Base-by-base conservation (phyloP, 2,888 invertebrate genomes). In the Cheilosia variabilis region DNA sequence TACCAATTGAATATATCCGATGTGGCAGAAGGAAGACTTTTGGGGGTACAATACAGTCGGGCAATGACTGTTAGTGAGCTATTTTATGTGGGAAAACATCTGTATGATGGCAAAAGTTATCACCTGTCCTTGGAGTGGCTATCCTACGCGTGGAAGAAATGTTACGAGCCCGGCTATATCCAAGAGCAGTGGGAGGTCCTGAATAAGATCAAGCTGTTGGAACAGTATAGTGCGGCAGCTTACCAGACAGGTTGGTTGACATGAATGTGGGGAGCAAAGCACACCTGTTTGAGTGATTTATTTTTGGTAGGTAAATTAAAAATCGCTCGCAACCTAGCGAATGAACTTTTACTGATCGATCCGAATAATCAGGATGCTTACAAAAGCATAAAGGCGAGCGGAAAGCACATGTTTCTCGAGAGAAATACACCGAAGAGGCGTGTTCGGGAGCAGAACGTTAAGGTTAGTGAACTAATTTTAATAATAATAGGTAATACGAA, bases 81-180 rank as follows among this genome's bases (percentile, higher is more conserved):
- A 90, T 98, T 96, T 93, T 98, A 98, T 92, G 93, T 99, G 24
- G 98, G 98, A 1, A 94, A 97, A 65, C 95, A 96, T 81, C 95
- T 97, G 1, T 98, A 98, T 93, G 96, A 96, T 90, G 95, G 95
- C 83, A 96, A 96, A n/a, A 98, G 98, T 92, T 97, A 95, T 91
- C 96, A 96, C 89, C 97, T 98, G 91, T 96, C 97, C 0, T 94
- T 96, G 1, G 93, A 96, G 55, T 99, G 98, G 98, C 98, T 98
- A 97, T 94, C 95, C 86, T 97, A 97, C 91, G 96, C 98, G 0
- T 93, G 97, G 88, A 93, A 94, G 58, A 94, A 96, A 87, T 93
- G 95, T 17, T n/a, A 41, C n/a, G 22, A 80, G 94, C 94, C 58
- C 93, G 94, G 78, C 77, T 95, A 95, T 88, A 47, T 19, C 7